Conservation (phyloP, 2,113 vertebrate species). For the Sciurus niger region DNA sequence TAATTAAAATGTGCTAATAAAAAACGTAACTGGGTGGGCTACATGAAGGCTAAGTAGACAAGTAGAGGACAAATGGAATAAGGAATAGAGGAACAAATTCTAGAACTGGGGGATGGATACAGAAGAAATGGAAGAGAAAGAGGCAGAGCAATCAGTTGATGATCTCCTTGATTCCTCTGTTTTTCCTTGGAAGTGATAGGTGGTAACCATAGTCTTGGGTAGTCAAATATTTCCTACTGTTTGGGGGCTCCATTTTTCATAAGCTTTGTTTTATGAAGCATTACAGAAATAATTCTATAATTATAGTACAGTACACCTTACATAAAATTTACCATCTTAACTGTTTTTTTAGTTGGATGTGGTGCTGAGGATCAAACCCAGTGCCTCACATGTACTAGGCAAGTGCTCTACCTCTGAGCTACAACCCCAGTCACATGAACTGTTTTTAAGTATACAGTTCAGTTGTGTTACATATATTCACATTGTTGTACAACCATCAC, state of each 20-base stretch:
- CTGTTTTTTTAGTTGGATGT: no score
- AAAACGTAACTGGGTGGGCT: neutral
- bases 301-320: no score
- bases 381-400: no score
- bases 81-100: neutral
- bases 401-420: no score
- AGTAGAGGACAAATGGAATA: neutral
- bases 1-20: no score
- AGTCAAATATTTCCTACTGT: slow-evolving; percentile 37
- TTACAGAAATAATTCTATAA: no score
- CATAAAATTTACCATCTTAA: no score
- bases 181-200: neutral
- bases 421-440: no score
- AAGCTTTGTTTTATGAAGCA: slow-evolving; percentile 38
- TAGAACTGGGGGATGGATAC: neutral
- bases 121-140: slow-evolving; percentile 46
- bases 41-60: neutral
- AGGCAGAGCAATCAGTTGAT: neutral
- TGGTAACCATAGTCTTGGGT: neutral
- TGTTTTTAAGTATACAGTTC: no score
- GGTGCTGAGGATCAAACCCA: no score
- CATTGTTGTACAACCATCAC: no score
- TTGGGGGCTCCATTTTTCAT: neutral
- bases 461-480: no score
- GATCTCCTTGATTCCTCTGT: neutral